Conservation (phyloP, 2,113 vertebrate genomes). For the Marmota monax region DNA sequence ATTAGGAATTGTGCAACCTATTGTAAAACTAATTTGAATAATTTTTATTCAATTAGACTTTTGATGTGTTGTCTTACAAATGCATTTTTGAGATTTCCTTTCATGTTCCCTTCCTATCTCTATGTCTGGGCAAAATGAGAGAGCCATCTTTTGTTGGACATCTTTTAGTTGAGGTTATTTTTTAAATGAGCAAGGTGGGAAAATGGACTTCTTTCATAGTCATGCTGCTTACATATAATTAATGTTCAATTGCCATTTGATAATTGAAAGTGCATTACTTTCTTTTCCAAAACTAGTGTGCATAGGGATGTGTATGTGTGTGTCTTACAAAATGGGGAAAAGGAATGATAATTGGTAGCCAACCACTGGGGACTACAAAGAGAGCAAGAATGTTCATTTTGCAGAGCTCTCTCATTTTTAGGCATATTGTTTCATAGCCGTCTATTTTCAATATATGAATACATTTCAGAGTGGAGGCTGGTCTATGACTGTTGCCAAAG, state of each 20-base stretch:
- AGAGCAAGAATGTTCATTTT: not conserved
- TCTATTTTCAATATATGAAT: conserved; percentile 38
- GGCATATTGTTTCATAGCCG: not conserved
- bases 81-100: conserved; percentile 33
- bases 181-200: conserved; percentile 9
- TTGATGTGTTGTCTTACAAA: conserved; percentile 56
- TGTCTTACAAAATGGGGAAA: not conserved
- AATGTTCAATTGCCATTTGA: conserved; percentile 20
- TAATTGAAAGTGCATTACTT: not conserved
- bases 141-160: not conserved
- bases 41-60: conserved; percentile 50
- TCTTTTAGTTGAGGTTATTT: conserved; percentile 47
- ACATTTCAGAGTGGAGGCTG: conserved; percentile 1
- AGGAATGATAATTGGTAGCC: not conserved
- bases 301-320: not conserved
- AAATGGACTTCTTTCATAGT: conserved; percentile 3
- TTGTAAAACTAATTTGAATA: conserved; percentile 59
- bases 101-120: not conserved
- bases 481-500: conserved; percentile 19
- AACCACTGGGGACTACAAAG: not conserved
- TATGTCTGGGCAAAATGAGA: not conserved
- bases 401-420: not conserved
- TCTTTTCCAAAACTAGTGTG: not conserved
- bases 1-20: not conserved
- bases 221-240: not conserved